Evolutionary conservation across 1,140 invertebrate genomes (phyloP), one percentile per base, ranked within the genome.

Genomic region (Hyphantria cunea): DNA sequence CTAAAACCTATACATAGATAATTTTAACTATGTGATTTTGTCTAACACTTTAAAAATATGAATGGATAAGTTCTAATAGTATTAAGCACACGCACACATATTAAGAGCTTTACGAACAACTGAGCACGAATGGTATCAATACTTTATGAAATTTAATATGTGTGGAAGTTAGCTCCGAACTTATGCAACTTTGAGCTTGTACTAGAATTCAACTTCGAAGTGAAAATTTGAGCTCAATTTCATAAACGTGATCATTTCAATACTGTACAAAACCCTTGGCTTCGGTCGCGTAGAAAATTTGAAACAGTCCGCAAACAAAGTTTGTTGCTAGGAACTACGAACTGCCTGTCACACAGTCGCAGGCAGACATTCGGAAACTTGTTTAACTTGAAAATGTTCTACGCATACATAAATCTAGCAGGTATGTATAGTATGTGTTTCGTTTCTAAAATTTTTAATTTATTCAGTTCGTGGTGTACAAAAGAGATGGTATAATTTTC

Each of bases 291-390:
- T 68, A 72, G 66, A 66, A 77, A 77, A 77, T 74, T 74, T 48
- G 65, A 71, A 69, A 72, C 68, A 69, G 56, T 68, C 61, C 48
- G 34, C 64, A 78, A 70, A 74, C 68, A 71, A 72, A 74, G 68
- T 77, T 75, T 53, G 32, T 49, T 25, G 17, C 17, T 25, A 13
- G 12, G 25, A 4, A 45, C 49, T 67, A 61, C 56, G 54, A 44
- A 37, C 66, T 66, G 68, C 2, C 17, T 25, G 17, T 39, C 37
- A 39, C 0, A 67, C 72, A 70, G 64, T 42, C 42, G 25, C 31
- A 32, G 47, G 51, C 64, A 66, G 61, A 66, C 58, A 60, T 50
- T 53, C 59, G 42, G 58, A 61, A 66, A 61, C 56, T 66, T 65
- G 59, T 60, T 65, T 61, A 61, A 61, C 56, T 66, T 42, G 25